Percentiles rank a stretch among this genome's conserved stretches.
These are phyloP conservation scores for Proteles cristata DNA, from an alignment of 2,113 vertebrate species.

Conservation along the genomic window DNA sequence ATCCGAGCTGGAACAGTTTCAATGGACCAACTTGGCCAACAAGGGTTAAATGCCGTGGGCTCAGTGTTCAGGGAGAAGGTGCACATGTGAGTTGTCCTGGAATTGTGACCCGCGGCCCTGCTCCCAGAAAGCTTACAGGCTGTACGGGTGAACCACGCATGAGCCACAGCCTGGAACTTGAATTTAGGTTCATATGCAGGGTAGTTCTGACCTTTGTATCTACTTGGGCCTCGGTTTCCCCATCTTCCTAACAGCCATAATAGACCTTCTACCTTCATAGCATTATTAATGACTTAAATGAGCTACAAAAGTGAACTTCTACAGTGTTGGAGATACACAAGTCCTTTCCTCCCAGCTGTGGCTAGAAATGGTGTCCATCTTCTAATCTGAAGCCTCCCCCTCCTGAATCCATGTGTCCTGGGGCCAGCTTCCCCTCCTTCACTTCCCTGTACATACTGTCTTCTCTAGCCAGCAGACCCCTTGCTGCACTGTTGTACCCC, in stretches of 20 bases:
- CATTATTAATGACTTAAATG: neutral
- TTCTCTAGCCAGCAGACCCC: neutral
- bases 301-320: neutral
- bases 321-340: neutral
- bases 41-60: rapidly evolving
- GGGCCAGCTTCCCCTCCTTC: neutral
- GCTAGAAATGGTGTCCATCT: too few relatives aligned
- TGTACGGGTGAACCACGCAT: rapidly evolving
- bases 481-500: rapidly evolving
- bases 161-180: too few relatives aligned
- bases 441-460: rapidly evolving
- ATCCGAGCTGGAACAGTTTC: neutral
- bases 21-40: rapidly evolving
- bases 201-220: neutral
- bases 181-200: rapidly evolving
- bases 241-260: neutral
- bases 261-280: neutral
- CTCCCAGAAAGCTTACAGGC: too few relatives aligned
- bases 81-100: rapidly evolving
- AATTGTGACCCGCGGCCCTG: rapidly evolving
- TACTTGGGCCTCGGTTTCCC: neutral
- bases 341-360: too few relatives aligned
- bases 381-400: rapidly evolving
- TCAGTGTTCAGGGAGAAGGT: rapidly evolving
- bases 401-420: rapidly evolving